Conservation (phyloP, 2,797 vertebrate species). For the Premnoplex brunnescens region DNA sequence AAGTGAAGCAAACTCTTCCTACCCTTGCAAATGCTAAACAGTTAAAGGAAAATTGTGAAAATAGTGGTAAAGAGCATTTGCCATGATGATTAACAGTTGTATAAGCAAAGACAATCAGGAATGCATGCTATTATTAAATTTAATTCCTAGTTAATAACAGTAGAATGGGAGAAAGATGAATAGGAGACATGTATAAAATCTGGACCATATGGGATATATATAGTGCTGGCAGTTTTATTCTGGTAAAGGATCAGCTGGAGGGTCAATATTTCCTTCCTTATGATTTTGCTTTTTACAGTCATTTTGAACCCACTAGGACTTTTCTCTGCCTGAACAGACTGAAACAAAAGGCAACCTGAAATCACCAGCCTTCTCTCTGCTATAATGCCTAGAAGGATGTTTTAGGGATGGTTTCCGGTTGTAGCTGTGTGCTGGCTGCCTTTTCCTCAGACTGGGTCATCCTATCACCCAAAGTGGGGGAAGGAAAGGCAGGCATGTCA, state of each 20-base stretch:
- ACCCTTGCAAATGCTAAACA: neutral
- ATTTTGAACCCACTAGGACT: neutral
- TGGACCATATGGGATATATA: neutral
- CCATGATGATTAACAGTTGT: neutral
- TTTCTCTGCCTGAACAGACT: neutral
- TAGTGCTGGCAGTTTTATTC: neutral
- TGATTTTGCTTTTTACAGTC: neutral
- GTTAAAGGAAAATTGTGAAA: neutral
- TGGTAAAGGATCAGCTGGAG: neutral
- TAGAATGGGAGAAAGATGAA: neutral
- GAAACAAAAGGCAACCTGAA: neutral
- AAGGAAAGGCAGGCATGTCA: neutral
- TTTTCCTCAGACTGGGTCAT: neutral
- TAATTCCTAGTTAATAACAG: neutral
- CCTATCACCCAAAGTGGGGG: neutral
- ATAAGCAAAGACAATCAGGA: neutral
- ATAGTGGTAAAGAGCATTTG: neutral
- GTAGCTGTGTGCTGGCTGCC: neutral
- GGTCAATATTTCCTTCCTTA: neutral
- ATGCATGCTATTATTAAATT: neutral
- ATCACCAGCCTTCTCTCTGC: neutral
- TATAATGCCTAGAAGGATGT: neutral
- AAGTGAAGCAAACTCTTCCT: neutral
- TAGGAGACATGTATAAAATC: neutral
- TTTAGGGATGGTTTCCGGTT: neutral